Evolutionary conservation across 2,797 vertebrate species (phyloP).

Genomic region (Etheostoma perlongum): DNA sequence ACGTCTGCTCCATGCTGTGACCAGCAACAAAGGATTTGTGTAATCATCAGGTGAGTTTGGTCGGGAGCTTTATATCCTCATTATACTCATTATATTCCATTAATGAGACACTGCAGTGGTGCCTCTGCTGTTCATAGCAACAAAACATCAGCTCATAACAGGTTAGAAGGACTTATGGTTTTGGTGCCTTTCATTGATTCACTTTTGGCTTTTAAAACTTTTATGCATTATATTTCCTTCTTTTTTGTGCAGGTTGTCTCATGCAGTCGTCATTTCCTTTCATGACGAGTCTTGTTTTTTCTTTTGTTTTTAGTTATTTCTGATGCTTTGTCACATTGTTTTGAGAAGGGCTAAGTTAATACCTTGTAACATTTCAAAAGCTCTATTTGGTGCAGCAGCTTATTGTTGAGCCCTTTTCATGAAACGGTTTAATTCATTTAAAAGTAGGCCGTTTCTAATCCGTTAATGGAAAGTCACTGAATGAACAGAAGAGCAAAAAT

Average conservation of each 20-base stretch:
- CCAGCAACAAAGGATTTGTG: constrained; percentile 66
- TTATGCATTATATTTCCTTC: neutral
- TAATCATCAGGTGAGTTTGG: constrained; percentile 72
- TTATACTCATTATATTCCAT: constrained; percentile 66
- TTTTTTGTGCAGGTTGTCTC: neutral
- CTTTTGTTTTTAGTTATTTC: constrained; percentile 2
- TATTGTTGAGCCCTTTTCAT: constrained; percentile 47
- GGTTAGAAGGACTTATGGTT: neutral
- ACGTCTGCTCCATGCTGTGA: constrained; percentile 52
- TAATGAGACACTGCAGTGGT: constrained; percentile 56
- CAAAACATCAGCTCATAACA: neutral
- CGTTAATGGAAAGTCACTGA: constrained; percentile 34
- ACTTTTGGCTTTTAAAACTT: neutral
- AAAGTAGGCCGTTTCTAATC: constrained; percentile 47
- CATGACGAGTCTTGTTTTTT: neutral
- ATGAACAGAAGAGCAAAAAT: constrained; percentile 17
- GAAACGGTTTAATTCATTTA: constrained; percentile 38
- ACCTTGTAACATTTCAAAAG: constrained; percentile 45
- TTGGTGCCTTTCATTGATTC: constrained; percentile 3
- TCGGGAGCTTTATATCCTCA: constrained; percentile 61
- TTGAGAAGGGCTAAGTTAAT: constrained; percentile 18
- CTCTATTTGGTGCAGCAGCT: constrained; percentile 16
- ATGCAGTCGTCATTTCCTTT: neutral
- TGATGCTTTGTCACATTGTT: constrained; percentile 8
- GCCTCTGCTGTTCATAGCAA: constrained; percentile 26